Evolutionary conservation across 2,888 invertebrate species (phyloP).

Genomic region (Sesia apiformis): DNA sequence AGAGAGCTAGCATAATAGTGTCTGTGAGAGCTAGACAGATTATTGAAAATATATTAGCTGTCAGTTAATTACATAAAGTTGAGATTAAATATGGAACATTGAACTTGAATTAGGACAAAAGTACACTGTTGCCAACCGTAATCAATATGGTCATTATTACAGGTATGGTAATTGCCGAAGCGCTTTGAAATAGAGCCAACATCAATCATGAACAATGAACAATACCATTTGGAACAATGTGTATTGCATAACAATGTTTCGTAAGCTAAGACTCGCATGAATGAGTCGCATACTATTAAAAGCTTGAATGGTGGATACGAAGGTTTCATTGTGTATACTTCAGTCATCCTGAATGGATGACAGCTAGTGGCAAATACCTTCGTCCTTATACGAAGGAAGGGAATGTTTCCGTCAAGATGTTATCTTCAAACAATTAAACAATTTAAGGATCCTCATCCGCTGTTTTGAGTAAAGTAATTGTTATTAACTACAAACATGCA

Average conservation of each 20-base stretch:
- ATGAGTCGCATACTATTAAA: constrained; percentile 32
- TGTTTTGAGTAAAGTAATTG: constrained; percentile 14
- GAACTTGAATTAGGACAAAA: too few species aligned
- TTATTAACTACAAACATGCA: constrained; percentile 1
- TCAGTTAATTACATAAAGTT: too few species aligned
- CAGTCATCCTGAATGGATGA: constrained; percentile 22
- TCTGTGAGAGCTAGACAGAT: too few species aligned
- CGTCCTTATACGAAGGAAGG: constrained; percentile 26
- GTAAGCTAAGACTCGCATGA: constrained; percentile 29
- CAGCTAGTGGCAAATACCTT: constrained; percentile 16
- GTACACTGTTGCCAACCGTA: too few species aligned
- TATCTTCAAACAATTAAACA: constrained; percentile 13
- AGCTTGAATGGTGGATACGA: constrained; percentile 15
- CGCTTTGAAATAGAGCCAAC: neutral
- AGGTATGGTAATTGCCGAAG: neutral
- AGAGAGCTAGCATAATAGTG: too few species aligned
- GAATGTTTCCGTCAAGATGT: constrained; percentile 20
- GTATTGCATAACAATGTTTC: constrained; percentile 25
- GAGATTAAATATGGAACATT: too few species aligned
- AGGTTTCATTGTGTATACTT: constrained; percentile 19
- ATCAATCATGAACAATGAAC: neutral
- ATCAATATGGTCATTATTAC: neutral
- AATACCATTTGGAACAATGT: constrained; percentile 25
- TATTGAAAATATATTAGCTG: too few species aligned
- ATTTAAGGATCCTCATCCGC: constrained; percentile 27